A percentile compares a stretch with the other conserved stretches of the same genome.
These are phyloP conservation scores for Venustaconcha ellipsiformis DNA, from an alignment of 1,140 invertebrate species.

Conservation along the genomic window DNA sequence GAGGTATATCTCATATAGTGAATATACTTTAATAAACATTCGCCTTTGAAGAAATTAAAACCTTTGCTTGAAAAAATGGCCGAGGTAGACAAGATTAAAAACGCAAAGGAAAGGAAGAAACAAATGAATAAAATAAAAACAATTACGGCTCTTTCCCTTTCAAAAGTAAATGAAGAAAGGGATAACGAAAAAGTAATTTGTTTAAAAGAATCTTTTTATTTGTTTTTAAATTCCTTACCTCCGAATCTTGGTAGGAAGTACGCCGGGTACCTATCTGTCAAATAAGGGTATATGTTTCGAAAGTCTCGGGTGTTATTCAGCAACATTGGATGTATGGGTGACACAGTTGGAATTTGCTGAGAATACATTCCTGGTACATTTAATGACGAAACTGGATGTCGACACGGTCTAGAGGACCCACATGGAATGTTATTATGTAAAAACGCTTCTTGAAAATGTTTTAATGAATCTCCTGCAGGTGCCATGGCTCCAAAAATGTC, in stretches of 20 bases:
- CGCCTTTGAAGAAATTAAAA: too few relatives aligned
- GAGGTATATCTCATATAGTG: too few relatives aligned
- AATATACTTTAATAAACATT: too few relatives aligned
- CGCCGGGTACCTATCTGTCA: slow-evolving; percentile 26
- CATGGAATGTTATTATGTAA: slow-evolving; percentile 9
- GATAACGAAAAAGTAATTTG: too few relatives aligned
- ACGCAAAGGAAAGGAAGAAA: too few relatives aligned
- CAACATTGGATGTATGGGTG: slow-evolving; percentile 28
- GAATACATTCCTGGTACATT: slow-evolving; percentile 9
- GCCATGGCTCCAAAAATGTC: too few relatives aligned
- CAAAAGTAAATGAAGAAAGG: too few relatives aligned
- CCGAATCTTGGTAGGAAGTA: slow-evolving; percentile 30
- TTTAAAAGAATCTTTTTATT: too few relatives aligned
- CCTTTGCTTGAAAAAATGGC: too few relatives aligned
- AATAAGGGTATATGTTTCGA: slow-evolving; percentile 28
- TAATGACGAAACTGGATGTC: slow-evolving; percentile 16
- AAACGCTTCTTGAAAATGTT: slow-evolving; percentile 29
- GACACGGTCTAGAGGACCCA: slow-evolving; percentile 19
- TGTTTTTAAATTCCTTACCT: slow-evolving; percentile 9
- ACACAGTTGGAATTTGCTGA: slow-evolving; percentile 13
- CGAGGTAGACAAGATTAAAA: too few relatives aligned
- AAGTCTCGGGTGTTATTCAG: slow-evolving; percentile 19
- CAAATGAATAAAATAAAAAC: too few relatives aligned
- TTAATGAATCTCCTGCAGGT: slow-evolving; percentile 13
- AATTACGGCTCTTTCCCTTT: too few relatives aligned